Conservation (phyloP, 2,888 invertebrate genomes). For the Crocallis elinguaria region DNA sequence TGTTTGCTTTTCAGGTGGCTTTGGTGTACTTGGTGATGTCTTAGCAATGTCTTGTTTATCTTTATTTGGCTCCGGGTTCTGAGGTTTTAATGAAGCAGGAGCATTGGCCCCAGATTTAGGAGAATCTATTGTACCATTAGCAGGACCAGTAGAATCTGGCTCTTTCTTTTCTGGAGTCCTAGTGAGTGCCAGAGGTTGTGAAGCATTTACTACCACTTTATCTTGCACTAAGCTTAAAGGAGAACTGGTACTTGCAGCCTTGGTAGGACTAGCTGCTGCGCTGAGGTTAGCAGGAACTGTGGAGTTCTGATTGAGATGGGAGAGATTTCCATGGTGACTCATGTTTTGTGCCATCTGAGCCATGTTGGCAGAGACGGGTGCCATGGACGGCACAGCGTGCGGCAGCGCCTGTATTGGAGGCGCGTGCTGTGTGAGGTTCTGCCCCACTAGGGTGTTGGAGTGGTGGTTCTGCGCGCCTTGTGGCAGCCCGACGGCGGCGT, state of each 20-base stretch:
- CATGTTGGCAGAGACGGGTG: slow-evolving; percentile 80
- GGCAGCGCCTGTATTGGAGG: slow-evolving; percentile 62
- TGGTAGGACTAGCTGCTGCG: slow-evolving; percentile 64
- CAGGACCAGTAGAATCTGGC: slow-evolving; percentile 67
- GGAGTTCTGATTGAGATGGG: slow-evolving; percentile 74
- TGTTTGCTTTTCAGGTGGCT: slow-evolving; percentile 71
- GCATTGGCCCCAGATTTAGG: slow-evolving; percentile 67
- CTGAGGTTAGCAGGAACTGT: slow-evolving; percentile 62
- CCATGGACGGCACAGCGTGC: slow-evolving; percentile 77
- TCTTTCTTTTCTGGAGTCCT: slow-evolving; percentile 78
- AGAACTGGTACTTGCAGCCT: slow-evolving; percentile 64
- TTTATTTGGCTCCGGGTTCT: slow-evolving; percentile 70
- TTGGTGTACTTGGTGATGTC: slow-evolving; percentile 76
- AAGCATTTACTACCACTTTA: slow-evolving; percentile 53
- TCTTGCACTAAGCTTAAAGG: slow-evolving; percentile 78
- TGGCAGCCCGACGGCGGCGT: slow-evolving; percentile 70
- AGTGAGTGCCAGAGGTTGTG: slow-evolving; percentile 75
- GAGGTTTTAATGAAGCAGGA: slow-evolving; percentile 64
- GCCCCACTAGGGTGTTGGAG: slow-evolving; percentile 65
- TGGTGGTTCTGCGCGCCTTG: slow-evolving; percentile 72
- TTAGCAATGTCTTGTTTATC: slow-evolving; percentile 77
- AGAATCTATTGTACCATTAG: slow-evolving; percentile 77
- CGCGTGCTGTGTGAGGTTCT: slow-evolving; percentile 72
- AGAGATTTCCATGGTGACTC: slow-evolving; percentile 81
- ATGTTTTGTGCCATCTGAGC: slow-evolving; percentile 82